These are phyloP conservation scores for Bombus superbus DNA, from an alignment of 1,140 invertebrate genomes.

Conservation along the genomic window DNA sequence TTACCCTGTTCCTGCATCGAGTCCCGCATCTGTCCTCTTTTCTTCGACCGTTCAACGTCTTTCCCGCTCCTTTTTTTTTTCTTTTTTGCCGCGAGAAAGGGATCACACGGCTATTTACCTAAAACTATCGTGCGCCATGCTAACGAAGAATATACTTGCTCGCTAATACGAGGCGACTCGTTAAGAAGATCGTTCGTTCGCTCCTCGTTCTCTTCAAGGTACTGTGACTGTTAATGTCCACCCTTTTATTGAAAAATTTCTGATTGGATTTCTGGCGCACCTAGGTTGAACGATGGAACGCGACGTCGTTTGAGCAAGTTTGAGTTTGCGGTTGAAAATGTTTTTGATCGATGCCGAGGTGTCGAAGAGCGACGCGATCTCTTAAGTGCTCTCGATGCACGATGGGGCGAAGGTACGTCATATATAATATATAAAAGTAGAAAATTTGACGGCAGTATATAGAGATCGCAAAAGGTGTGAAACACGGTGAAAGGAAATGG, in stretches of 20 bases:
- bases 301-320: neutral
- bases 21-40: neutral
- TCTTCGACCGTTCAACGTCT: neutral
- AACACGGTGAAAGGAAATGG: slow-evolving; percentile 65
- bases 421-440: slow-evolving; percentile 80
- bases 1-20: slow-evolving; percentile 63
- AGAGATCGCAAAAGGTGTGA: slow-evolving; percentile 64
- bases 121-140: neutral
- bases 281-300: neutral
- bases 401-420: slow-evolving; percentile 61
- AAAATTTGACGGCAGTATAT: slow-evolving; percentile 76
- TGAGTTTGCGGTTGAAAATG: neutral
- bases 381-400: slow-evolving; percentile 62
- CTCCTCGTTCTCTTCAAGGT: neutral
- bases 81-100: neutral
- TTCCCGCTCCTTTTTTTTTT: no score
- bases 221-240: neutral
- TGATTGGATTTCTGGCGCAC: neutral
- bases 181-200: slow-evolving; percentile 14
- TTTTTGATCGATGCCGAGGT: neutral
- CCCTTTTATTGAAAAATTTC: neutral
- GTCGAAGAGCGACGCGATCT: slow-evolving; percentile 47
- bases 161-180: slow-evolving; percentile 17
- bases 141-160: slow-evolving; percentile 24
- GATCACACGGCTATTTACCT: neutral